Evolutionary conservation across 2,797 vertebrate species (phyloP), one percentile per base, ranked within the genome.

Genomic region (Aldrovandia affinis): DNA sequence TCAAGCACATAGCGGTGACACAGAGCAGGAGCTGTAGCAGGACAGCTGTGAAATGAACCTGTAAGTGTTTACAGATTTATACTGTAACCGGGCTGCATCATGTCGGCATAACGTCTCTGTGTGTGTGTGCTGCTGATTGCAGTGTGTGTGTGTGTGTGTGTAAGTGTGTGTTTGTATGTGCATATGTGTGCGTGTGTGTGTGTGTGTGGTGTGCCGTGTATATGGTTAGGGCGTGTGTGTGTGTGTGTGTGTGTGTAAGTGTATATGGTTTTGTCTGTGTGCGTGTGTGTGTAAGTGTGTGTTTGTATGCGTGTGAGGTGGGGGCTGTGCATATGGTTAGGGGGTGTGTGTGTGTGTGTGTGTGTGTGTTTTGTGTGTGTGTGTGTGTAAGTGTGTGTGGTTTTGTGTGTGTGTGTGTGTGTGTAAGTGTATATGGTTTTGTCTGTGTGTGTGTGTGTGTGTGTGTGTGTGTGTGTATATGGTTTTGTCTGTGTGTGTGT

Each of bases 1-100:
- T 75, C 70, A 75, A 75, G 44, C 70, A 75, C 15, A 2, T 36
- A 44, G 70, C 22, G 70, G 36, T 75, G 70, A 75, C 39, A 75
- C 36, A 75, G 70, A 75, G 70, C 70, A 75, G 70, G 70, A 75
- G 70, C 70, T 75, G 70, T 25, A 10, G 20, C 1, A 9, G 39
- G 20, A 20, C 70, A 44, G 70, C 81, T 77, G 79, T 86, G 83
- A 75, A 87, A 81, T 83, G 44, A 65, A 54, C 57, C 75, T 75
- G 47, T 83, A 83, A 83, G 68, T 55, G 81, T 73, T 83, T 77
- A 75, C 81, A 83, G 81, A 83, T 83, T 83, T 83, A 75, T n/a
- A 55, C 54, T 83, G 50, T 54, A 83, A 12, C 70, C 63, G 30
- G 70, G 36, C 70, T 75, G 70, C 9, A 39, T 44, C 70, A 75